Base-by-base conservation (phyloP, 2,888 invertebrate species). In the Caenorhabditis plicata region DNA sequence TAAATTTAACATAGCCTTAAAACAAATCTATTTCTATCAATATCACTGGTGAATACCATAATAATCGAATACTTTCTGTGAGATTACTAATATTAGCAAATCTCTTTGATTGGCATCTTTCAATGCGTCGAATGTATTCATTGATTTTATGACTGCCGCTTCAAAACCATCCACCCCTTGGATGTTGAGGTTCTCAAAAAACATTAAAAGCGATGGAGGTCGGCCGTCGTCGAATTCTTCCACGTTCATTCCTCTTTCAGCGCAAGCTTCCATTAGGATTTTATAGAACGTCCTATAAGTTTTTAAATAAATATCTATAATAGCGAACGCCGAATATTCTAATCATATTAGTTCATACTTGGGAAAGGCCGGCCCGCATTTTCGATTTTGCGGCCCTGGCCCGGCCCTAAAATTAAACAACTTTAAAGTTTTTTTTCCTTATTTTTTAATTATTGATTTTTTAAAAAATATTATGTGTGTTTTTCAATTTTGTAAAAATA, bases 1-100 rank as follows among this genome's bases (percentile, higher is more conserved):
- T 13, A 2, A 40, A 29, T 33, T 65, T 65, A 13, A 65, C 39
- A 15, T 33, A 22, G 3, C 44, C 51, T 51, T 4, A n/a, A n/a
- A n/a, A n/a, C 2, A 50, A 26, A 42, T 15, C 17, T 20, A 40
- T 36, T 36, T 36, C n/a, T 36, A 17, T 36, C n/a, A 11, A 9
- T 7, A 27, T 27, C 13, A 9, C 13, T 13, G 29, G 7, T 9
- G 29, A 27, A 17, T 39, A 4, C 48, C 48, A 27, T 58, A 58
- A 5, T 36, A 41, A 23, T 53, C 31, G 4, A 11, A 26, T 2
- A 1, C 8, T 3, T n/a, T n/a, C 15, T 52, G 23, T 7, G 36
- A 27, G 19, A 58, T 22, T 3, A 58, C 27, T n/a, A 58, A 32
- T 40, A 53, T 53, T 2, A 58, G 17, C 4, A 58, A 42, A 8